These are phyloP conservation scores for Manis pentadactyla DNA, from an alignment of 2,797 vertebrate species.

Conservation along the genomic window DNA sequence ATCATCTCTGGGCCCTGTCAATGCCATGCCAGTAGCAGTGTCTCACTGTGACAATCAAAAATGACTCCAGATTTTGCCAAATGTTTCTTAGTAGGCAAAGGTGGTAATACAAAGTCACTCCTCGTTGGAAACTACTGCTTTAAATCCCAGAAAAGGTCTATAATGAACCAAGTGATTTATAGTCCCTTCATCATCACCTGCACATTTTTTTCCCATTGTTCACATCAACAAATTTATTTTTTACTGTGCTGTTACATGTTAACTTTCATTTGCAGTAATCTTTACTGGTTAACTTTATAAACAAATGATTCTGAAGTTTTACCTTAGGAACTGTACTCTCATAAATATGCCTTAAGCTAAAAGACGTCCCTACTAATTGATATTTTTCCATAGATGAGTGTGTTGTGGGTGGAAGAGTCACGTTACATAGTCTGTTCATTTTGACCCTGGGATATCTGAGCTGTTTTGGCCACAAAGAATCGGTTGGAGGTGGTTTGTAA, in stretches of 20 bases:
- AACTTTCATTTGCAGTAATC: background rate
- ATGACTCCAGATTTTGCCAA: background rate
- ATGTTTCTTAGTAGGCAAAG: background rate
- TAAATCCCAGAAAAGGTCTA: background rate
- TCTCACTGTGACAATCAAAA: background rate
- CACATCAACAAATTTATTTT: background rate
- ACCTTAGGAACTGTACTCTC: conserved; percentile 1
- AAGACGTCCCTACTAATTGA: background rate
- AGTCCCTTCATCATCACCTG: background rate
- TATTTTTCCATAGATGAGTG: background rate
- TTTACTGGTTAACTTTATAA: background rate
- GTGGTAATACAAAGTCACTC: background rate
- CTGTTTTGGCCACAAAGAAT: background rate
- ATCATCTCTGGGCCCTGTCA: background rate
- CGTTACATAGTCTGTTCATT: background rate
- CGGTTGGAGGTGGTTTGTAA: background rate
- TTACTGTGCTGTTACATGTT: background rate
- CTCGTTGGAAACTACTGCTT: background rate
- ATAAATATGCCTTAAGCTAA: background rate
- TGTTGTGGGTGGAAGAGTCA: background rate
- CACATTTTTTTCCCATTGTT: background rate
- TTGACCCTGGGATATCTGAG: background rate
- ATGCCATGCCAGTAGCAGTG: background rate
- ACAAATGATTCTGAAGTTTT: background rate
- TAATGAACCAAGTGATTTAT: background rate